A percentile compares a stretch with the other conserved stretches of the same genome.
Evolutionary conservation across 1,140 invertebrate species (phyloP).

Genomic region (Drosophila orosa): DNA sequence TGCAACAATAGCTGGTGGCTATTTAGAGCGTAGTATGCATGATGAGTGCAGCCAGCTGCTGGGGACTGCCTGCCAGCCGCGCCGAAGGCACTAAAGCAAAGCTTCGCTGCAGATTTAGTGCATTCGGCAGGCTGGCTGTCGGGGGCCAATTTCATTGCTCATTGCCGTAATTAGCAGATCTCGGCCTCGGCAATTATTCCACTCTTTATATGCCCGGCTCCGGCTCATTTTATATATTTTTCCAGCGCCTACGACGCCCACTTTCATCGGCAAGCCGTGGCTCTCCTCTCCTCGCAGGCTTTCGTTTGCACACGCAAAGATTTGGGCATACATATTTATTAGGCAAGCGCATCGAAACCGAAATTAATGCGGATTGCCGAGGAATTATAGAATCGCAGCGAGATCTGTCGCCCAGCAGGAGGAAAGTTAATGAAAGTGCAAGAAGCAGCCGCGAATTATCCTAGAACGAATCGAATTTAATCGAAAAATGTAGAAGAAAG

Average conservation of each 20-base stretch:
- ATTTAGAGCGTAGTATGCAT: slow-evolving; percentile 84
- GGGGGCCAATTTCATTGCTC: slow-evolving; percentile 62
- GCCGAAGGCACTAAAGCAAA: slow-evolving; percentile 45
- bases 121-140: slow-evolving; percentile 50
- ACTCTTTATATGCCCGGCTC: slow-evolving; percentile 37
- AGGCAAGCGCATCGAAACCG: slow-evolving; percentile 61
- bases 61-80: slow-evolving; percentile 23
- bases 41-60: slow-evolving; percentile 58
- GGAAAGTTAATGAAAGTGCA: slow-evolving; percentile 64
- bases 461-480: background rate
- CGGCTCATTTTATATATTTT: slow-evolving; percentile 50
- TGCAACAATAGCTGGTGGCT: slow-evolving; percentile 51
- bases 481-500: background rate
- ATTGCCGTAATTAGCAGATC: slow-evolving; percentile 78
- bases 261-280: slow-evolving; percentile 64
- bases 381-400: slow-evolving; percentile 47
- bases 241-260: slow-evolving; percentile 61
- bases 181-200: slow-evolving; percentile 73
- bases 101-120: slow-evolving; percentile 83
- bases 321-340: slow-evolving; percentile 53
- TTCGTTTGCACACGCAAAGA: slow-evolving; percentile 65
- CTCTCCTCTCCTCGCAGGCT: slow-evolving; percentile 13
- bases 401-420: slow-evolving; percentile 50
- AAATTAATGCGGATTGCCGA: slow-evolving; percentile 60
- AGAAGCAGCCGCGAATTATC: slow-evolving; percentile 5